Evolutionary conservation across 92 coral and sea anemone species (phyloP).

Genomic region (Paragorgia papillata): DNA sequence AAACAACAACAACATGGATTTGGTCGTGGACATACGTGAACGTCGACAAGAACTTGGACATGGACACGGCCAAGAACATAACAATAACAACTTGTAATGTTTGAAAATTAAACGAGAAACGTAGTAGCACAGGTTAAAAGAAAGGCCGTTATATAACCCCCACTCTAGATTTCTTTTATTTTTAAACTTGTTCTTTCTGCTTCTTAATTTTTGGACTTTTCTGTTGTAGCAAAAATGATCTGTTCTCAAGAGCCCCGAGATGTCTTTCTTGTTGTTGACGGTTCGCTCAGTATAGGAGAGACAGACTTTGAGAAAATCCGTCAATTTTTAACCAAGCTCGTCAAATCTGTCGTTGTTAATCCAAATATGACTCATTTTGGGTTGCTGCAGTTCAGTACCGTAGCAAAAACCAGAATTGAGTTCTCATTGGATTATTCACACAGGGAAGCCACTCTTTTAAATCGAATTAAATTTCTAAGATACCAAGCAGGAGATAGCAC

Average conservation of each 20-base stretch:
- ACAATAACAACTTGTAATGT: too few relatives aligned
- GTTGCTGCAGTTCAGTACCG: constrained; percentile 33
- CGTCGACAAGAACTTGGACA: too few relatives aligned
- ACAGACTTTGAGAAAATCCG: constrained; percentile 13
- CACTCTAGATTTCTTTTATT: neutral
- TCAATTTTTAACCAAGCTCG: constrained; percentile 6
- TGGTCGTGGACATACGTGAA: too few relatives aligned
- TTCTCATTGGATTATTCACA: constrained; percentile 37
- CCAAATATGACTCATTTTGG: constrained; percentile 45
- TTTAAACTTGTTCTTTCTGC: neutral
- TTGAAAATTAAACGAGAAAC: too few relatives aligned
- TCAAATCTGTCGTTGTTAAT: constrained; percentile 31
- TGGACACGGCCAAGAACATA: too few relatives aligned
- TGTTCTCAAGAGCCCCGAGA: constrained; percentile 42
- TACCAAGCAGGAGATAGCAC: constrained; percentile 17
- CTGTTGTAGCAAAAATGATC: constrained; percentile 12
- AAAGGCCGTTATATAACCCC: too few relatives aligned
- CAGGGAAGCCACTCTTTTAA: constrained; percentile 33
- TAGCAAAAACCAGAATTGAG: constrained; percentile 17
- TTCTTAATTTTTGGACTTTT: too few relatives aligned
- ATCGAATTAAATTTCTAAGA: constrained; percentile 6
- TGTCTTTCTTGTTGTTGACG: constrained; percentile 37
- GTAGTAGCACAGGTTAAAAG: too few relatives aligned
- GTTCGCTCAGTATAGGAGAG: constrained; percentile 27
- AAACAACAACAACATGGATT: too few relatives aligned